A percentile compares a stretch with the other conserved stretches of the same genome.
These are phyloP conservation scores for Pedionomus torquatus DNA, from an alignment of 2,113 vertebrate species.

Conservation along the genomic window DNA sequence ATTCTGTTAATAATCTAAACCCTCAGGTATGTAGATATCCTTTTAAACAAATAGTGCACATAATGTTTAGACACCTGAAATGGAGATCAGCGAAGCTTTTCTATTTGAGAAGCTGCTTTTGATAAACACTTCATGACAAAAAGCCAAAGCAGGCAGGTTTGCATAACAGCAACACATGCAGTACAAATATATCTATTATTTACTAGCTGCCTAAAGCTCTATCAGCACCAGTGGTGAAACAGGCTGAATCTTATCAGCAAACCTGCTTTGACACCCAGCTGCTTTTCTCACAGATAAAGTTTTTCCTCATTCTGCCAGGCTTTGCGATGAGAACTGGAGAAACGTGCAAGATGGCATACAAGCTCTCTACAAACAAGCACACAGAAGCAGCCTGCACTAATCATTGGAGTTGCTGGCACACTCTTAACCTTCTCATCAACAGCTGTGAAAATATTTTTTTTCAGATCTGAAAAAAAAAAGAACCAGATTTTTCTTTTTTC, in stretches of 20 bases:
- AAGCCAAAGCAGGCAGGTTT: not conserved
- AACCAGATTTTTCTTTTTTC: not conserved
- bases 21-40: not conserved
- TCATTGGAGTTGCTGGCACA: not conserved
- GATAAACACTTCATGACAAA: not conserved
- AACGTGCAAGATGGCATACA: not conserved
- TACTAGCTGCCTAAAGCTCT: conserved; percentile 42
- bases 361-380: not conserved
- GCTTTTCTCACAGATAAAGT: conserved; percentile 23
- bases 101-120: not conserved
- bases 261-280: conserved; percentile 32
- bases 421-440: conserved; percentile 27
- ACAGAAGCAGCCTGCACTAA: not conserved
- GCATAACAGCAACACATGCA: not conserved
- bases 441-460: conserved; percentile 23
- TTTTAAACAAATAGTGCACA: not conserved
- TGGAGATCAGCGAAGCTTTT: not conserved
- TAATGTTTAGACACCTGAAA: not conserved
- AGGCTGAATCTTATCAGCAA: conserved; percentile 65
- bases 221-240: not conserved
- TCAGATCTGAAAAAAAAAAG: not conserved
- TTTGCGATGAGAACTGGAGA: conserved; percentile 1
- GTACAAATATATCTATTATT: conserved; percentile 52
- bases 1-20: not conserved
- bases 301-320: not conserved